These are phyloP conservation scores for Drosophila eohydei DNA, from an alignment of 2,888 invertebrate genomes.

Conservation along the genomic window DNA sequence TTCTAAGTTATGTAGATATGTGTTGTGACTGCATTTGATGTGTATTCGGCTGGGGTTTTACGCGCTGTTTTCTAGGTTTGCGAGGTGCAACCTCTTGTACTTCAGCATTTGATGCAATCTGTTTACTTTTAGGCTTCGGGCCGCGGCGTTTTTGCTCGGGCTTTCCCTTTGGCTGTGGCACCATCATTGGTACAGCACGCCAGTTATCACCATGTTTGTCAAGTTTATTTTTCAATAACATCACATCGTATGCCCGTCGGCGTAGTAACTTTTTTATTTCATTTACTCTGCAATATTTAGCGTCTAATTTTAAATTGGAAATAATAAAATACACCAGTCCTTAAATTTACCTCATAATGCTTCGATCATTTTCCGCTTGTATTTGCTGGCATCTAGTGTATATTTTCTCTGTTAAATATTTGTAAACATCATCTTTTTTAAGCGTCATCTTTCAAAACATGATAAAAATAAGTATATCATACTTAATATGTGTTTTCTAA, in stretches of 20 bases:
- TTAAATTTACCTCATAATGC: slow-evolving; percentile 78
- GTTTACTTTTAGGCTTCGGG: slow-evolving; percentile 81
- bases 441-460: slow-evolving; percentile 68
- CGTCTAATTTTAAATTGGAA: neutral
- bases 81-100: slow-evolving; percentile 40
- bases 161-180: slow-evolving; percentile 83
- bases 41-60: slow-evolving; percentile 51
- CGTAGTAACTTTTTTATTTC: slow-evolving; percentile 82
- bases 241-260: slow-evolving; percentile 81
- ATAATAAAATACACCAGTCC: neutral
- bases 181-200: slow-evolving; percentile 83
- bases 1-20: neutral
- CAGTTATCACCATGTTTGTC: slow-evolving; percentile 84
- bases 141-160: slow-evolving; percentile 84
- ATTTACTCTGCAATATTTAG: slow-evolving; percentile 73
- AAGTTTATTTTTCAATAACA: slow-evolving; percentile 80
- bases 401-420: slow-evolving; percentile 80
- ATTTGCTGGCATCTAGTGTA: slow-evolving; percentile 81
- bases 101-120: slow-evolving; percentile 33
- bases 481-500: neutral
- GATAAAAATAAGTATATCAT: neutral
- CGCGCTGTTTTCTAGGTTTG: slow-evolving; percentile 70
- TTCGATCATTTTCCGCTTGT: slow-evolving; percentile 84
- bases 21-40: slow-evolving; percentile 15
- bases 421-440: slow-evolving; percentile 77